Evolutionary conservation across 2,797 vertebrate genomes (phyloP).

Genomic region (Semotilus atromaculatus): DNA sequence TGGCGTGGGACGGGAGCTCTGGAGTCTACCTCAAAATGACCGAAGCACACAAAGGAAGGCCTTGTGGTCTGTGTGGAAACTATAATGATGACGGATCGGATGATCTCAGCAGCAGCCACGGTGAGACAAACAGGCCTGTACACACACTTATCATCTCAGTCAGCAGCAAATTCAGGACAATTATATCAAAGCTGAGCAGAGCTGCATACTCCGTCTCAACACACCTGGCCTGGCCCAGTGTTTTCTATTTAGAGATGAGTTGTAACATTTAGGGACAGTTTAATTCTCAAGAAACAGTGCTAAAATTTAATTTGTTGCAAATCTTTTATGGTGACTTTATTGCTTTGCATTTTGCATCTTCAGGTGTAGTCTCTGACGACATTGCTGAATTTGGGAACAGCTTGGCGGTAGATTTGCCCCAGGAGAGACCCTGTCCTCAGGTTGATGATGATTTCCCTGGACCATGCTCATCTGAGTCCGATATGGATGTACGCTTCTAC

Average conservation of each 20-base stretch:
- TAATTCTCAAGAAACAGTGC: not conserved
- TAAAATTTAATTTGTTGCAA: not conserved
- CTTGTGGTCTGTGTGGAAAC: slow-evolving; percentile 96
- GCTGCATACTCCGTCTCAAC: not conserved
- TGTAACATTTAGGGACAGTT: not conserved
- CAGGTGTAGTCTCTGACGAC: slow-evolving; percentile 84
- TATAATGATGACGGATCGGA: slow-evolving; percentile 92
- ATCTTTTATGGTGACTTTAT: not conserved
- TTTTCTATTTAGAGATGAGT: slow-evolving; percentile 1
- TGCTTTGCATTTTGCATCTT: slow-evolving; percentile 6
- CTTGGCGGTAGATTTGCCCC: slow-evolving; percentile 88
- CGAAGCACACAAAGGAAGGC: slow-evolving; percentile 88
- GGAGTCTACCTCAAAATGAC: slow-evolving; percentile 96
- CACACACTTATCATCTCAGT: slow-evolving; percentile 70
- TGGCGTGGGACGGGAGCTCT: slow-evolving; percentile 97
- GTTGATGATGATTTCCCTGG: slow-evolving; percentile 88
- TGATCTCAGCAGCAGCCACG: slow-evolving; percentile 87
- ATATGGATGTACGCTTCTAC: slow-evolving; percentile 83
- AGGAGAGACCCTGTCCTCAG: slow-evolving; percentile 81
- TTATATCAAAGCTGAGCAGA: slow-evolving; percentile 62
- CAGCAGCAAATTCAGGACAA: slow-evolving; percentile 70
- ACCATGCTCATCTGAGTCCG: slow-evolving; percentile 87
- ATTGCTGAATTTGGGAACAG: slow-evolving; percentile 92
- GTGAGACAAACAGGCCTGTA: slow-evolving; percentile 78
- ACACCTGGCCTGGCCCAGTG: not conserved